These are phyloP conservation scores for Carduelis carduelis DNA, from an alignment of 2,797 vertebrate species.

Conservation along the genomic window DNA sequence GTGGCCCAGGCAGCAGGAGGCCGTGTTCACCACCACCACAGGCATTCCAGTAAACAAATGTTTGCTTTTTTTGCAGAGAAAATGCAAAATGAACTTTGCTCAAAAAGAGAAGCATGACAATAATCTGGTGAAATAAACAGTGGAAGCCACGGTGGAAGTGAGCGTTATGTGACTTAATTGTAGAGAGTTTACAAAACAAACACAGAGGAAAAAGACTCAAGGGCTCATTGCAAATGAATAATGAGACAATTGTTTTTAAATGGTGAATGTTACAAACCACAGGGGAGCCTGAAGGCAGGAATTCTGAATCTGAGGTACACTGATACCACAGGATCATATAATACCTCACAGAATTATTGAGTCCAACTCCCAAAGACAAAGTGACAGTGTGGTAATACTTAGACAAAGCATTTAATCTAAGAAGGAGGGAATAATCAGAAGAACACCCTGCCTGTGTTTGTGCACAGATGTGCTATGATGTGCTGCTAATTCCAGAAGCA, in stretches of 20 bases:
- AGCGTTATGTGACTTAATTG: neutral
- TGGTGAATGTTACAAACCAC: neutral
- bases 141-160: neutral
- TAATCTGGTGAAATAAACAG: neutral
- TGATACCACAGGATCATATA: neutral
- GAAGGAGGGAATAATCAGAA: neutral
- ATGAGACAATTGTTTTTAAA: neutral
- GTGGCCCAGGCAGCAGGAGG: neutral
- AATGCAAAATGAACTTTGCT: neutral
- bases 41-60: neutral
- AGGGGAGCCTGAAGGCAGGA: neutral
- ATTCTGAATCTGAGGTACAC: neutral
- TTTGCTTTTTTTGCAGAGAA: neutral
- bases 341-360: neutral
- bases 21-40: neutral
- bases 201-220: neutral
- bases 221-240: neutral
- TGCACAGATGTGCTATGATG: neutral
- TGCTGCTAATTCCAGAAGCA: neutral
- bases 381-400: neutral
- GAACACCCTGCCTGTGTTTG: neutral
- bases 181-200: neutral
- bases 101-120: neutral
- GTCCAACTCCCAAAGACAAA: neutral
- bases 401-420: neutral